Conservation (phyloP, 2,888 invertebrate genomes). For the Philereme transversata region DNA sequence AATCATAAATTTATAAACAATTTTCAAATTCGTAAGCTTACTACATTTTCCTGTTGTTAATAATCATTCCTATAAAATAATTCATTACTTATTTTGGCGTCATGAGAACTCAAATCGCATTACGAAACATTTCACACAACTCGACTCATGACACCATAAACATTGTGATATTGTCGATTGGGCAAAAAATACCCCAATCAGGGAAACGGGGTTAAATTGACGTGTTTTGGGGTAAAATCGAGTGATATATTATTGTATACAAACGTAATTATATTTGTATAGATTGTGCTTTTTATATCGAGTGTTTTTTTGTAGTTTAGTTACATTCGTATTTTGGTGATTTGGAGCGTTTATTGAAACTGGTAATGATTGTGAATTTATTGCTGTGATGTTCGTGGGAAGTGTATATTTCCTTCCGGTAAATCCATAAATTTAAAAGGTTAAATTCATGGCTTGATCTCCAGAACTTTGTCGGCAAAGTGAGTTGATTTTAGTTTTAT, state of each 20-base stretch:
- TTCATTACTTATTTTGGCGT: slow-evolving; percentile 44
- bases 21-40: no score
- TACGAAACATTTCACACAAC: slow-evolving; percentile 67
- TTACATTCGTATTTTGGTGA: slow-evolving; percentile 55
- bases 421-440: no score
- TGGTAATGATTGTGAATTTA: slow-evolving; percentile 53
- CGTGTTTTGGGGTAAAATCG: slow-evolving; percentile 79
- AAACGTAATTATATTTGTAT: slow-evolving; percentile 82
- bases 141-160: slow-evolving; percentile 72
- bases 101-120: slow-evolving; percentile 59
- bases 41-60: no score
- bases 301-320: slow-evolving; percentile 41
- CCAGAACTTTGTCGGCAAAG: no score
- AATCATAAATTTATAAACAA: no score
- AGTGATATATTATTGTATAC: slow-evolving; percentile 67
- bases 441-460: no score
- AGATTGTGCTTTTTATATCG: slow-evolving; percentile 52
- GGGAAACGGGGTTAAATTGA: slow-evolving; percentile 74
- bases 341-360: slow-evolving; percentile 50
- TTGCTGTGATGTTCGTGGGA: slow-evolving; percentile 53
- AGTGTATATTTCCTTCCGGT: slow-evolving; percentile 25
- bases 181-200: slow-evolving; percentile 63
- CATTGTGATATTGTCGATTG: slow-evolving; percentile 66
- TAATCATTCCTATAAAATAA: no score
- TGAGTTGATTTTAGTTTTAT: no score